A percentile compares a stretch with the other conserved stretches of the same genome.
phyloP scores from a whole-genome alignment of 2,113 vertebrate species.

The Pterophyllum scalare region DNA sequence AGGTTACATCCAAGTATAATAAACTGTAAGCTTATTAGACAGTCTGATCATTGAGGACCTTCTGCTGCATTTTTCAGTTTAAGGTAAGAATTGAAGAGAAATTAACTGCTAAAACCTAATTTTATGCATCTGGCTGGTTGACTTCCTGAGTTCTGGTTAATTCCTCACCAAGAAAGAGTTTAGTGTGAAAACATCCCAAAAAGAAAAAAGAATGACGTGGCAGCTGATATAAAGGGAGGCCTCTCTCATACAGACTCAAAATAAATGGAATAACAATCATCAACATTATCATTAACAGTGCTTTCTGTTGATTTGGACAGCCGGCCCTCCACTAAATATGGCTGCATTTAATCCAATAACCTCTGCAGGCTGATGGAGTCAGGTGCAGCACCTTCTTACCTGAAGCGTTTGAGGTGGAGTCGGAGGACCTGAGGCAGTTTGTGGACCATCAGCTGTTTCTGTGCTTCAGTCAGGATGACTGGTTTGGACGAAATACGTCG shows the following conservation, averaged over 20 bases:
- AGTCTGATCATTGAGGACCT: too few relatives aligned
- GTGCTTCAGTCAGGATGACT: conserved; percentile 92
- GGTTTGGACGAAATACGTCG: conserved; percentile 93
- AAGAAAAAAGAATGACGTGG: too few relatives aligned
- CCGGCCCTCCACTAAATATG: background rate
- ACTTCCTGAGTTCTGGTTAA: too few relatives aligned
- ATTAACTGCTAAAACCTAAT: too few relatives aligned
- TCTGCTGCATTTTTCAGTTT: too few relatives aligned
- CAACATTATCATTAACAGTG: too few relatives aligned
- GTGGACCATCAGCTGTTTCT: conserved; percentile 97
- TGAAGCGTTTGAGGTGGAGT: conserved; percentile 99
- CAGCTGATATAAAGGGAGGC: too few relatives aligned
- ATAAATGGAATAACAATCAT: too few relatives aligned
- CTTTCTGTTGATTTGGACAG: background rate
- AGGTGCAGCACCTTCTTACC: conserved; percentile 78
- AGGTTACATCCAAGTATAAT: background rate
- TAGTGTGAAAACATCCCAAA: too few relatives aligned
- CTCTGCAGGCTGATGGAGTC: background rate
- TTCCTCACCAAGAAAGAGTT: too few relatives aligned
- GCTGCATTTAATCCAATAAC: background rate
- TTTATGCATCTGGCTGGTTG: too few relatives aligned
- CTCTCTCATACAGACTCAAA: too few relatives aligned
- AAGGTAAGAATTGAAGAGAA: background rate
- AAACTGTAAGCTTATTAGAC: background rate
- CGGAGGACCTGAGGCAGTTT: conserved; percentile 99